Conservation (phyloP, 1,140 invertebrate genomes). For the Caenorhabditis tropicalis region DNA sequence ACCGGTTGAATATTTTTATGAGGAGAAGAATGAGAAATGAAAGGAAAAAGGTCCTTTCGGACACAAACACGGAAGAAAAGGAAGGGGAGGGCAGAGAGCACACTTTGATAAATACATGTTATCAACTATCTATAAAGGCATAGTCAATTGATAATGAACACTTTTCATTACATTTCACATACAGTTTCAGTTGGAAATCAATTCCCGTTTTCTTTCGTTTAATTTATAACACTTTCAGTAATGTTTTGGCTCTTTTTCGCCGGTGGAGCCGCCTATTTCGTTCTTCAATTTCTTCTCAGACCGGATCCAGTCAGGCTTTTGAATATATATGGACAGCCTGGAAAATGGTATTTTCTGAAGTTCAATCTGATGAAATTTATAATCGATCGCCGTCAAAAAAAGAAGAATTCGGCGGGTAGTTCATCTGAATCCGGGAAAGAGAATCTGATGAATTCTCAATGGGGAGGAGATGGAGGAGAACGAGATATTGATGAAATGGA, state of each 20-base stretch:
- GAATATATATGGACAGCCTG: conserved; percentile 46
- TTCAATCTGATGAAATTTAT: conserved; percentile 56
- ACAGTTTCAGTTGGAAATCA: background rate
- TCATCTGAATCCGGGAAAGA: conserved; percentile 29
- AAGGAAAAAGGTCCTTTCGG: background rate
- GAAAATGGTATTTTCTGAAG: conserved; percentile 56
- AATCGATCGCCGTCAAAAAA: conserved; percentile 52
- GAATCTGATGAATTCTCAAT: conserved; percentile 15
- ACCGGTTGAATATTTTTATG: background rate
- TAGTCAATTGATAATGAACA: conserved; percentile 27
- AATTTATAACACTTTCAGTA: background rate
- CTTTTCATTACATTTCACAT: background rate
- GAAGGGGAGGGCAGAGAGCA: background rate
- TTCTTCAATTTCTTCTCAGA: background rate
- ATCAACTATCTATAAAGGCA: conserved; percentile 1
- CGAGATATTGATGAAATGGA: conserved; percentile 55
- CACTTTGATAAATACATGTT: background rate
- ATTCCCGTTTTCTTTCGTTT: background rate
- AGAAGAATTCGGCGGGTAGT: conserved; percentile 22
- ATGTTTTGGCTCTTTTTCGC: conserved; percentile 36
- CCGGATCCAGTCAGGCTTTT: conserved; percentile 46
- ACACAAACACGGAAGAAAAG: background rate
- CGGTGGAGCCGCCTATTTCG: background rate
- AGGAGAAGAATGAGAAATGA: background rate
- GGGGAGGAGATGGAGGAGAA: conserved; percentile 51